Evolutionary conservation across 1,140 invertebrate species (phyloP), one percentile per base, ranked within the genome.

Genomic region (Hyles vespertilio): DNA sequence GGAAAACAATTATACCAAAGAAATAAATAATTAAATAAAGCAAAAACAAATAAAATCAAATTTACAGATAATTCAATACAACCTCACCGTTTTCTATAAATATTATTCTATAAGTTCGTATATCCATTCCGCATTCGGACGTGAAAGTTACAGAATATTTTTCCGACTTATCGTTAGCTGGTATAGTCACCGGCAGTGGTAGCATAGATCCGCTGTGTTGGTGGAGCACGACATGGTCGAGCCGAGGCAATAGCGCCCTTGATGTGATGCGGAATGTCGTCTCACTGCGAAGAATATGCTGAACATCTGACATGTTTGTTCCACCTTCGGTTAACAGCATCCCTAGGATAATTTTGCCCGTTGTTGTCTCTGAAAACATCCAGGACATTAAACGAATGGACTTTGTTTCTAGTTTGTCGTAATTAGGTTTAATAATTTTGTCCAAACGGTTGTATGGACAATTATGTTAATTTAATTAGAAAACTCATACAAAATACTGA

Each of bases 91-190:
- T 43, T 51, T 77, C 70, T 51, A 77, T 69, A 47, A 88, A 86
- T 10, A 85, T 33, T 47, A 88, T 74, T 60, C 70, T 81, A 52
- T 88, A 88, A 22, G 79, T 83, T 5, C 85, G 76, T 52, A 88
- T 77, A 51, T 88, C 85, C 78, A 83, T 81, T 47, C 81, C 84
- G 55, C 82, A 84, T 10, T 85, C 82, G 10, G 85, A 88, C n/a
- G 79, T 84, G 3, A 88, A 67, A 9, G 76, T 79, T 4, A 88
- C 59, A 1, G 78, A 67, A 56, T 79, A 81, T 68, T 81, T 88
- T 57, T 85, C 82, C n/a, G 74, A 57, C 46, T 71, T 83, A 11
- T 81, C 77, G 5, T 76, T 58, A 2, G 59, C 56, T n/a, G 79
- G 74, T 55, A 86, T 48, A 1, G 77, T 79, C 34, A 88, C 53